Evolutionary conservation across 2,797 vertebrate species (phyloP).

Genomic region (Periophthalmus magnuspinnatus): DNA sequence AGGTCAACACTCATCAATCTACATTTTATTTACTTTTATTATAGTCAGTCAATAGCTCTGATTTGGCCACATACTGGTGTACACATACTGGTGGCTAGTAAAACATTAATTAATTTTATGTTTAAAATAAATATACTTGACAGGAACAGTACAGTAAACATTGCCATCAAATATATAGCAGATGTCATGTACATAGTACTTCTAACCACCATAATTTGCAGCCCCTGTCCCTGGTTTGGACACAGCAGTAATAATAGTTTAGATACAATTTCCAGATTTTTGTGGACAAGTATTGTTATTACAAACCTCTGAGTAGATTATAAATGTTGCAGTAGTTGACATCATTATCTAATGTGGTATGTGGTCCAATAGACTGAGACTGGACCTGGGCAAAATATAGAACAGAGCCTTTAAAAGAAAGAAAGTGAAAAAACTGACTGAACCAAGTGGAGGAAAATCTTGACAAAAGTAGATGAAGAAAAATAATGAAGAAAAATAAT

Average conservation of each 20-base stretch:
- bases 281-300: neutral
- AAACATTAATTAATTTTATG: too few relatives aligned
- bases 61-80: too few relatives aligned
- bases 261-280: neutral
- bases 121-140: too few relatives aligned
- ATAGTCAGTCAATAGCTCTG: too few relatives aligned
- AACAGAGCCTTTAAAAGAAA: neutral
- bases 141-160: too few relatives aligned
- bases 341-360: slow-evolving; percentile 37
- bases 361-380: slow-evolving; percentile 46
- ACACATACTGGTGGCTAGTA: too few relatives aligned
- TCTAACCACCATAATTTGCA: too few relatives aligned
- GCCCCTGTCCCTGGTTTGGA: neutral
- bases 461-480: neutral
- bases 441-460: neutral
- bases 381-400: slow-evolving; percentile 18
- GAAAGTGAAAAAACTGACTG: neutral
- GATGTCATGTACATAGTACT: too few relatives aligned
- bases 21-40: too few relatives aligned
- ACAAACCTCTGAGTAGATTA: slow-evolving; percentile 49
- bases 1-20: too few relatives aligned
- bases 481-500: too few relatives aligned
- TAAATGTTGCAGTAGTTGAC: slow-evolving; percentile 60
- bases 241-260: neutral
- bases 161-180: too few relatives aligned